Evolutionary conservation across 2,113 vertebrate genomes (phyloP).

Genomic region (Heterocephalus glaber): DNA sequence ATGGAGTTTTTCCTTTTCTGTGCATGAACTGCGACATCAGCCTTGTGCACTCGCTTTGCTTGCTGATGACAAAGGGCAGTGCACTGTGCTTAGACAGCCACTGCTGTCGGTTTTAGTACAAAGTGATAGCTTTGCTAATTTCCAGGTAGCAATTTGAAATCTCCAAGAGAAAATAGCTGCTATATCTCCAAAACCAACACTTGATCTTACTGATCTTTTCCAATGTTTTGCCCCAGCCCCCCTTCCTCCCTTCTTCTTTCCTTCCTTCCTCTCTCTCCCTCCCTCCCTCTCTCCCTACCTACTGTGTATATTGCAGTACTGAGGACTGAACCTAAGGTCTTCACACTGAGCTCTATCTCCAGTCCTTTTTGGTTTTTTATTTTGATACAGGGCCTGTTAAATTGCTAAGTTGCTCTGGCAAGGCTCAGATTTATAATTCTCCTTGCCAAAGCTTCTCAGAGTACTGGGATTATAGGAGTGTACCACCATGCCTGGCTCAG

Average conservation of each 20-base stretch:
- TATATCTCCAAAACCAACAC: slow-evolving; percentile 43
- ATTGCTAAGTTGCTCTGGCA: neutral
- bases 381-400: neutral
- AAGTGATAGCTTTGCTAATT: slow-evolving; percentile 69
- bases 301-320: neutral
- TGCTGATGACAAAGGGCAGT: slow-evolving; percentile 68
- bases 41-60: slow-evolving; percentile 36
- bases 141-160: slow-evolving; percentile 70
- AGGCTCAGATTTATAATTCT: neutral
- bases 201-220: slow-evolving; percentile 58
- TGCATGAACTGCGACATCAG: slow-evolving; percentile 70
- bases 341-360: neutral
- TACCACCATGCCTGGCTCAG: neutral
- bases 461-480: neutral
- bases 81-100: slow-evolving; percentile 69
- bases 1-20: slow-evolving; percentile 1
- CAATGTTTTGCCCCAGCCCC: slow-evolving; percentile 37
- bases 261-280: neutral
- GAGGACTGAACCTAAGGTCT: neutral
- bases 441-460: neutral
- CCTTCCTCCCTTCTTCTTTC: too few species aligned
- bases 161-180: slow-evolving; percentile 59
- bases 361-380: neutral
- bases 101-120: slow-evolving; percentile 78
- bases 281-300: neutral